Base-by-base conservation (phyloP, 2,113 vertebrate genomes). In the Semnornis frantzii region DNA sequence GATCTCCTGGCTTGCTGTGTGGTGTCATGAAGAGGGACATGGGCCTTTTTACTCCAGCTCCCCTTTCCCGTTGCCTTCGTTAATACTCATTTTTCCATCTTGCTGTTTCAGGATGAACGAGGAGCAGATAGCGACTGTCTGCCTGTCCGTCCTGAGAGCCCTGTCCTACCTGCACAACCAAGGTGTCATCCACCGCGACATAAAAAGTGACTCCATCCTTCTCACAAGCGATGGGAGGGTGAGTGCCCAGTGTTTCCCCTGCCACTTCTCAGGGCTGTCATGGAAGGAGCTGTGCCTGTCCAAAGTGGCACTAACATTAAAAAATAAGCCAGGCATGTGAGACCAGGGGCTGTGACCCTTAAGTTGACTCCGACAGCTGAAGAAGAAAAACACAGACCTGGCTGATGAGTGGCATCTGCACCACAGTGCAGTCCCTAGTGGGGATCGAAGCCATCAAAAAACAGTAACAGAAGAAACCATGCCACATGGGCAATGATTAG, bases 141-240 rank as follows among this genome's bases (percentile, higher is more conserved):
- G 99, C 93, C 81, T 99, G 95, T 99, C 99, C 0, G 99, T 99
- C 90, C 98, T 99, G 89, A 98, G 98, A 94, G 99, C 99, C 4
- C 97, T 99, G 92, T 99, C 98, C 72, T 99, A 99, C 96, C 98
- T 99, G 90, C 99, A 99, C 97, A 99, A 98, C 30, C 99, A 99
- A 97, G 99, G 99, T 5, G 99, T 99, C 96, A 99, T 99, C 97
- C 99, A 99, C 98, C 98, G 99, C 3, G 99, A 99, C 97, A 99
- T 99, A 92, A 99, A 99, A 97, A 99, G 99, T 20, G 99, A 99
- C 97, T 99, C 99, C 84, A 99, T 99, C 92, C 98, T 99, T 34
- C 98, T 99, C 77, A 99, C 99, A 59, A 99, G 98, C 13, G 99
- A 99, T 6, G 99, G 99, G 89, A 97, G 99, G 97, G 99, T 99